A percentile compares a stretch with the other conserved stretches of the same genome.
Conservation (phyloP, 2,888 invertebrate species). For the Apamea monoglypha region DNA sequence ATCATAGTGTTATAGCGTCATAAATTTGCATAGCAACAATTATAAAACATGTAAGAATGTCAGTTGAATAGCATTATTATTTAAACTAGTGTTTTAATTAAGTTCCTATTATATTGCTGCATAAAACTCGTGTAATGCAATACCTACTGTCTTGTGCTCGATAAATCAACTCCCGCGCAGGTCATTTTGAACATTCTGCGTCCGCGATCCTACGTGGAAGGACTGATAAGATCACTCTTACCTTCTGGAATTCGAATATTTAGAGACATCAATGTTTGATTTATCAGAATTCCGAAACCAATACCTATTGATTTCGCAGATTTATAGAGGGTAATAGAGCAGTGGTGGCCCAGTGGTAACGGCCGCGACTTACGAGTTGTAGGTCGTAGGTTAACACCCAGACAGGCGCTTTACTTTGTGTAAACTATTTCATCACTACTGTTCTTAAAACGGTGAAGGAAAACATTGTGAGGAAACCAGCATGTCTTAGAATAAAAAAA, state of each 20-base stretch:
- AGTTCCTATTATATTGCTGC: not conserved
- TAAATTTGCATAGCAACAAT: slow-evolving; percentile 17
- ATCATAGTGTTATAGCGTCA: slow-evolving; percentile 3
- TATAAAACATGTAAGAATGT: slow-evolving; percentile 11
- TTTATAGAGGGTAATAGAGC: not conserved
- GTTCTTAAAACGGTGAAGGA: too few relatives aligned
- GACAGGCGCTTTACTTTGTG: too few relatives aligned
- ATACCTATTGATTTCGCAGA: not conserved
- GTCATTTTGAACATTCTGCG: not conserved
- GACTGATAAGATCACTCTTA: not conserved
- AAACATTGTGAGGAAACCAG: too few relatives aligned
- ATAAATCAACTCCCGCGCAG: not conserved
- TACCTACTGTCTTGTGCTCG: too few relatives aligned
- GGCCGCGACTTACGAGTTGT: too few relatives aligned
- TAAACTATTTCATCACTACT: too few relatives aligned
- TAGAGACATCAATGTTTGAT: not conserved
- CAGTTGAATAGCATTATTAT: slow-evolving; percentile 24
- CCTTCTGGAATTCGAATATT: not conserved
- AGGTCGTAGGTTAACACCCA: too few relatives aligned
- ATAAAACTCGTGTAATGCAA: not conserved
- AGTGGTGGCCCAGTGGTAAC: too few relatives aligned
- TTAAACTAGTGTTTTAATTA: slow-evolving; percentile 5
- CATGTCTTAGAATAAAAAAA: too few relatives aligned
- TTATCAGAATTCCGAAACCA: not conserved
- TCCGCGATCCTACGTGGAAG: not conserved